A percentile compares a stretch with the other conserved stretches of the same genome.
Evolutionary conservation across 2,888 invertebrate species (phyloP).

Genomic region (Abscondita cerata): DNA sequence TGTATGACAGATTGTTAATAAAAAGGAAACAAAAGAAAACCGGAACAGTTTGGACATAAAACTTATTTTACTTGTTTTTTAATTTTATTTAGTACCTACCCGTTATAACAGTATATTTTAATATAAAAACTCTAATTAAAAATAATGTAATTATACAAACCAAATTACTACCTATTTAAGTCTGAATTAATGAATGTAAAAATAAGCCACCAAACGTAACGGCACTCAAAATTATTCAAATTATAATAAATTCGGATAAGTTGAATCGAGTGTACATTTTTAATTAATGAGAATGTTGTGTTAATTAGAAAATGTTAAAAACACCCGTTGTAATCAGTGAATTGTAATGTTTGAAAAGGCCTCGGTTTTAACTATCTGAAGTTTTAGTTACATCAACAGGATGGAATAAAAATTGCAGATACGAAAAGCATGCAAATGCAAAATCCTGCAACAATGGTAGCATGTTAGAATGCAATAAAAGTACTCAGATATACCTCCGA

Average conservation of each 20-base stretch:
- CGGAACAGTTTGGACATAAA: too few species aligned
- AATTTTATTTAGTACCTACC: too few species aligned
- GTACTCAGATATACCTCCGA: conserved; percentile 25
- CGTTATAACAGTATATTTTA: too few species aligned
- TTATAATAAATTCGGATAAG: background rate
- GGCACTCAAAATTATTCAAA: too few species aligned
- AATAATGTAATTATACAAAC: too few species aligned
- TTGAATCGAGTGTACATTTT: conserved; percentile 9
- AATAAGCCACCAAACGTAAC: too few species aligned
- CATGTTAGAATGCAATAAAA: conserved; percentile 31
- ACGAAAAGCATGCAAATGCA: conserved; percentile 21
- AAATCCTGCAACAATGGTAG: conserved; percentile 20
- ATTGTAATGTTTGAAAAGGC: background rate
- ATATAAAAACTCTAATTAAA: too few species aligned
- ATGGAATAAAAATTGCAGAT: conserved; percentile 15
- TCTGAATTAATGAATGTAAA: too few species aligned
- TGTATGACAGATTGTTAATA: too few species aligned
- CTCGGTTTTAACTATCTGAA: background rate
- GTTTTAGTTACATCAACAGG: conserved; percentile 6
- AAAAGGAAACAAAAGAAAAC: too few species aligned
- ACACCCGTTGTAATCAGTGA: background rate
- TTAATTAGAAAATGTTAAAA: conserved; percentile 1
- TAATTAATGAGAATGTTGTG: background rate
- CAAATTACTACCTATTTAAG: too few species aligned
- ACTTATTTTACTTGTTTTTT: too few species aligned